phyloP scores from a whole-genome alignment of 2,113 vertebrate species.

The Equus quagga region DNA sequence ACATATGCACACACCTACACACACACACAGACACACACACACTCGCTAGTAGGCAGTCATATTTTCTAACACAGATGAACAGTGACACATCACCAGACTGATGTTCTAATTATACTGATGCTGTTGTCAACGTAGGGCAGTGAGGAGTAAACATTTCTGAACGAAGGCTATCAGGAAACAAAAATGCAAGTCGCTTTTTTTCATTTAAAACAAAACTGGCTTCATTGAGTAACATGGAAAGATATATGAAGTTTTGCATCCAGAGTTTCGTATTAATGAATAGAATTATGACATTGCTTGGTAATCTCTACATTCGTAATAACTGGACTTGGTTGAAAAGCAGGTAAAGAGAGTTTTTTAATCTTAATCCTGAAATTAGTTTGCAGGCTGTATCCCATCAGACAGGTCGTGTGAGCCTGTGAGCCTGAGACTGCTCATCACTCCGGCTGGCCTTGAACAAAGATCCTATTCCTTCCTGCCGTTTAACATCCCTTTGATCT shows the following conservation, averaged over 20 bases:
- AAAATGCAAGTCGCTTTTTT: neutral
- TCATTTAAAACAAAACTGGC: neutral
- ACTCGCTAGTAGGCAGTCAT: neutral
- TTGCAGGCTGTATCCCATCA: neutral
- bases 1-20: fast-evolving
- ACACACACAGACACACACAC: neutral
- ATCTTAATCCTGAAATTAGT: neutral
- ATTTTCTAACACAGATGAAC: neutral
- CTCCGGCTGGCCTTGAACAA: neutral
- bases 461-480: neutral
- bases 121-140: neutral
- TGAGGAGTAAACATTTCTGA: neutral
- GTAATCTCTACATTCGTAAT: neutral
- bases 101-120: neutral
- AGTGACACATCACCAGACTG: neutral
- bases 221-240: neutral
- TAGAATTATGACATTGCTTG: neutral
- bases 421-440: neutral
- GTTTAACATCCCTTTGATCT: constrained; percentile 22
- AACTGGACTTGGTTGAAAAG: neutral
- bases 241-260: neutral
- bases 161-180: neutral
- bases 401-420: neutral
- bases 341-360: neutral
- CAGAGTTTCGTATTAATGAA: neutral